These are phyloP conservation scores for Drosophila suboccidentalis DNA, from an alignment of 2,888 invertebrate genomes.

Conservation along the genomic window DNA sequence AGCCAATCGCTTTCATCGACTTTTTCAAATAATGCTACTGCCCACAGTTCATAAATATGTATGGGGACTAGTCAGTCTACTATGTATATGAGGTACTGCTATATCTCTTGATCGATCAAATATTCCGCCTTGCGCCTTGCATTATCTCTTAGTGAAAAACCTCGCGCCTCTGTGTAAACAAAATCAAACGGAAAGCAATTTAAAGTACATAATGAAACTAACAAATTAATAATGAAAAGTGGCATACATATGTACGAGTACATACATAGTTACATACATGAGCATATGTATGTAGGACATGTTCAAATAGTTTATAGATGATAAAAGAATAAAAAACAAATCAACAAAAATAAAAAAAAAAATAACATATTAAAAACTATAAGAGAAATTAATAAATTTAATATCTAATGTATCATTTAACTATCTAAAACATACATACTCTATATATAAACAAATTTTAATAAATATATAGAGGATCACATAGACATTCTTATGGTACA, in stretches of 20 bases:
- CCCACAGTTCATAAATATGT: conserved; percentile 2
- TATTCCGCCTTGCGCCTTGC: conserved; percentile 41
- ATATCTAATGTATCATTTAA: conserved; percentile 15
- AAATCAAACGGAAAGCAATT: conserved; percentile 70
- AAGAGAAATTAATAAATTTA: conserved; percentile 34
- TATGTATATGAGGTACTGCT: not conserved
- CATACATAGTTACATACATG: not conserved
- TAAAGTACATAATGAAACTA: conserved; percentile 39
- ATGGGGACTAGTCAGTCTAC: conserved; percentile 1
- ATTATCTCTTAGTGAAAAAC: conserved; percentile 45
- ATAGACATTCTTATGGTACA: conserved; percentile 9
- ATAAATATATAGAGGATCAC: conserved; percentile 4
- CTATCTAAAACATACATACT: conserved; percentile 2
- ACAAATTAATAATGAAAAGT: conserved; percentile 5
- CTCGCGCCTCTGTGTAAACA: conserved; percentile 50
- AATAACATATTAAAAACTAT: not conserved
- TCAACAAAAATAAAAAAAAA: too few relatives aligned
- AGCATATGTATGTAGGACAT: conserved; percentile 11
- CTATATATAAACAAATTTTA: conserved; percentile 5
- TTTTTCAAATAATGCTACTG: conserved; percentile 8
- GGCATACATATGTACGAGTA: conserved; percentile 7
- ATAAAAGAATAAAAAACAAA: not conserved
- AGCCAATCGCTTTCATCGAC: conserved; percentile 4
- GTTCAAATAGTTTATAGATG: conserved; percentile 38
- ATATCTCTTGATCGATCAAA: conserved; percentile 3